Evolutionary conservation across 2,888 invertebrate genomes (phyloP).

Genomic region (Ferrisia virgata): DNA sequence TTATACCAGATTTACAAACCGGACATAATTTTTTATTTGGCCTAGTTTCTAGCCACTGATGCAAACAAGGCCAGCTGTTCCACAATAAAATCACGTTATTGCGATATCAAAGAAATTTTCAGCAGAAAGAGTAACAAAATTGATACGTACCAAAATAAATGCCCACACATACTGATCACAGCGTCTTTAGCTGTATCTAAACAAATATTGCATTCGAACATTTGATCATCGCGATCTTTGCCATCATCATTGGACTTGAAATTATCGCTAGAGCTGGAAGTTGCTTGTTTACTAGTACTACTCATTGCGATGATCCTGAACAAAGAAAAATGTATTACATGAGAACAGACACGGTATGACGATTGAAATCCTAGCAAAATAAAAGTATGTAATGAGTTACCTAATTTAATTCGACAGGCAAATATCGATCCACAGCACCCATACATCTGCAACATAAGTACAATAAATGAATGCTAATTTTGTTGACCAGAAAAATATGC

Average conservation of each 20-base stretch:
- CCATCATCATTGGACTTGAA: constrained; percentile 52
- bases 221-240: constrained; percentile 74
- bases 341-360: too few relatives aligned
- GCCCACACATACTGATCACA: constrained; percentile 97
- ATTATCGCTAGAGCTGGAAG: constrained; percentile 37
- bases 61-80: constrained; percentile 86
- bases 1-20: constrained; percentile 97
- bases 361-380: too few relatives aligned
- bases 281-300: not conserved
- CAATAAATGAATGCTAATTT: too few relatives aligned
- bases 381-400: too few relatives aligned
- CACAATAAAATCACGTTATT: too few relatives aligned
- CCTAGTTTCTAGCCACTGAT: constrained; percentile 95
- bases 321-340: too few relatives aligned
- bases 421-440: not conserved
- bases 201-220: constrained; percentile 98
- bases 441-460: too few relatives aligned
- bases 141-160: constrained; percentile 91
- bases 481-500: too few relatives aligned
- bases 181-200: constrained; percentile 96
- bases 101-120: too few relatives aligned
- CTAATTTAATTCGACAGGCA: not conserved
- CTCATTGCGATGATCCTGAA: not conserved
- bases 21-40: constrained; percentile 92
- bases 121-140: too few relatives aligned